Evolutionary conservation across 2,888 invertebrate species (phyloP).

Genomic region (Camptogramma bilineatum): DNA sequence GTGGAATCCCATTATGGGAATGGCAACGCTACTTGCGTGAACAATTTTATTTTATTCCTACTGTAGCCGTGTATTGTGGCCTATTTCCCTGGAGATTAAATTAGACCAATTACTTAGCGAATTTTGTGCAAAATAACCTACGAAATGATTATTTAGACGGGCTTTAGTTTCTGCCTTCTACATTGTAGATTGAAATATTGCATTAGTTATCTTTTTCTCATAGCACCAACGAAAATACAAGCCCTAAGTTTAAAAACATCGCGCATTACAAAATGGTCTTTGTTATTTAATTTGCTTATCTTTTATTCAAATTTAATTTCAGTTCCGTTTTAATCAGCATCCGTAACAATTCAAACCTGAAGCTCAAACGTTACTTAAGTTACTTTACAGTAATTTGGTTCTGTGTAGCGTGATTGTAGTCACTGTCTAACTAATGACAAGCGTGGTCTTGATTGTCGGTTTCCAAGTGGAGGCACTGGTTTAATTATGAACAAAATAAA

Average conservation of each 20-base stretch:
- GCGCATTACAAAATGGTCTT: no score
- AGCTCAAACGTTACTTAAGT: neutral
- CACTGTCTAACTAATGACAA: slow-evolving; percentile 9
- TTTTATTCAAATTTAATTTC: no score
- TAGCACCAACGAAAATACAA: no score
- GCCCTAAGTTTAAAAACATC: no score
- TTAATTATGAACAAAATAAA: neutral
- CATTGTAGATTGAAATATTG: neutral
- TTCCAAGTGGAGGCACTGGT: neutral
- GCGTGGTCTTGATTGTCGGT: slow-evolving; percentile 1
- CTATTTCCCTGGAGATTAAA: slow-evolving; percentile 28
- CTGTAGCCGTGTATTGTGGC: slow-evolving; percentile 33
- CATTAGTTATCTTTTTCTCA: no score
- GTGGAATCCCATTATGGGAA: slow-evolving; percentile 67
- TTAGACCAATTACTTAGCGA: slow-evolving; percentile 37
- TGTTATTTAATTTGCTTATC: no score
- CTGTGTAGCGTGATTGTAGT: slow-evolving; percentile 10
- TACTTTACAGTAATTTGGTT: slow-evolving; percentile 11
- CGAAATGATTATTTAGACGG: neutral
- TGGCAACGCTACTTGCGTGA: slow-evolving; percentile 59
- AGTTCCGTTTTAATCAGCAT: no score
- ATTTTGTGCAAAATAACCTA: neutral
- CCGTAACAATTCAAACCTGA: neutral
- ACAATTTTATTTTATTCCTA: slow-evolving; percentile 67
- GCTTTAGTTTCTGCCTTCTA: neutral